Conservation (phyloP, 2,797 vertebrate genomes). For the Periophthalmus magnuspinnatus region DNA sequence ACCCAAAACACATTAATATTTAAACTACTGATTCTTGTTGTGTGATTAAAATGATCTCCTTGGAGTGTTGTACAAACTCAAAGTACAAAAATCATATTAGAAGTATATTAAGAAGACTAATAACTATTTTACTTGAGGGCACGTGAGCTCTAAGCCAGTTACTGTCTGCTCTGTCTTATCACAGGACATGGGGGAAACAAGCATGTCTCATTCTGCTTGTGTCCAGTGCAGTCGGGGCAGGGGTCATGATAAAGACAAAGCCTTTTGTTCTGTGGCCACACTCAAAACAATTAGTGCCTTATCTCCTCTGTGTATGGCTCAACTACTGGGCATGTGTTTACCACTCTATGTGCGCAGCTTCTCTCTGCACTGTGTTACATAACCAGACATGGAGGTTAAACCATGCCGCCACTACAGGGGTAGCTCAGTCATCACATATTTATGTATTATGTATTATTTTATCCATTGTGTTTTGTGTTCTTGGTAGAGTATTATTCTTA, state of each 20-base stretch:
- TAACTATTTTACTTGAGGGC: background rate
- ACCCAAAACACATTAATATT: no score
- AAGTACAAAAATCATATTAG: background rate
- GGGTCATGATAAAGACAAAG: constrained; percentile 32
- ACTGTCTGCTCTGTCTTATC: background rate
- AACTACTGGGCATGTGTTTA: constrained; percentile 16
- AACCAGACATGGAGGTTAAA: background rate
- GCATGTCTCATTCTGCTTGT: constrained; percentile 26
- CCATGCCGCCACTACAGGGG: background rate
- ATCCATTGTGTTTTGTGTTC: no score
- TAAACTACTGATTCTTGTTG: no score
- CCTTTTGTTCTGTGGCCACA: constrained; percentile 36
- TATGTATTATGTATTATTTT: no score
- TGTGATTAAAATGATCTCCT: background rate
- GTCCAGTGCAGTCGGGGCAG: constrained; percentile 7
- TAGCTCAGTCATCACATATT: no score
- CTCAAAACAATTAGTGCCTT: constrained; percentile 46
- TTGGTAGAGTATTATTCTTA: no score
- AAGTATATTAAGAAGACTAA: background rate
- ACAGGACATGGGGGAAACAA: no score
- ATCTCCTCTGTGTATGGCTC: constrained; percentile 19
- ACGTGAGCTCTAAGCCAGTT: background rate
- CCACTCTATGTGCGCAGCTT: constrained; percentile 1
- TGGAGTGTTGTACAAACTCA: background rate
- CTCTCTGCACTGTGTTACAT: background rate